These are phyloP conservation scores for Sebastes oblongus DNA, from an alignment of 2,797 vertebrate genomes.

Conservation along the genomic window DNA sequence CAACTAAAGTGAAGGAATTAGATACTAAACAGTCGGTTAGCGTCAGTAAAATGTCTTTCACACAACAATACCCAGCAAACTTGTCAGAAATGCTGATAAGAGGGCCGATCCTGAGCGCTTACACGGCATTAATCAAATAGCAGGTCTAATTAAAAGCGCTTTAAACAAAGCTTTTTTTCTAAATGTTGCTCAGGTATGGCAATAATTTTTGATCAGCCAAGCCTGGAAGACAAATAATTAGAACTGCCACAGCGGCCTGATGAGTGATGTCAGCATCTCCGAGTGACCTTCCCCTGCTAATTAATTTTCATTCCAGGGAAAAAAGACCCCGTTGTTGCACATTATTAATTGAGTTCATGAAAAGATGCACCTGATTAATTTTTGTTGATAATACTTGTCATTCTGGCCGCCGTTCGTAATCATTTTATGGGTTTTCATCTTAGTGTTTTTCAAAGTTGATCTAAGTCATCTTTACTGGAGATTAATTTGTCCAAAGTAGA, in stretches of 20 bases:
- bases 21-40: conserved; percentile 86
- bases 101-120: conserved; percentile 94
- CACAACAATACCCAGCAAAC: conserved; percentile 93
- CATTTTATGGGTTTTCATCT: conserved; percentile 99
- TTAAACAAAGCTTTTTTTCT: conserved; percentile 98
- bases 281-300: conserved; percentile 99
- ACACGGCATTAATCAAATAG: conserved; percentile 99
- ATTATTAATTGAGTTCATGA: conserved; percentile 99
- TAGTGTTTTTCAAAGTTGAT: conserved; percentile 95
- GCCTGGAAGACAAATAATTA: conserved; percentile 99
- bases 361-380: conserved; percentile 99
- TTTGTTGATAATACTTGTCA: conserved; percentile 99
- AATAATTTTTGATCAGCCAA: conserved; percentile 99
- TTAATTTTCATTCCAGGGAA: conserved; percentile 99
- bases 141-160: conserved; percentile 99
- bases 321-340: conserved; percentile 99
- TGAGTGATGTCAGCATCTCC: conserved; percentile 99
- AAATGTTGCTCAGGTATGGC: conserved; percentile 99
- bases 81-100: conserved; percentile 98
- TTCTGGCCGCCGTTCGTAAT: conserved; percentile 95
- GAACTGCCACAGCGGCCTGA: conserved; percentile 99
- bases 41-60: conserved; percentile 91
- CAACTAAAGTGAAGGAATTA: conserved; percentile 83
- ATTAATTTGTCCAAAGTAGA: conserved; percentile 87
- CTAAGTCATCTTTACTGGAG: conserved; percentile 91